Evolutionary conservation across 2,888 invertebrate genomes (phyloP).

Genomic region (Drosophila nigritarsus): DNA sequence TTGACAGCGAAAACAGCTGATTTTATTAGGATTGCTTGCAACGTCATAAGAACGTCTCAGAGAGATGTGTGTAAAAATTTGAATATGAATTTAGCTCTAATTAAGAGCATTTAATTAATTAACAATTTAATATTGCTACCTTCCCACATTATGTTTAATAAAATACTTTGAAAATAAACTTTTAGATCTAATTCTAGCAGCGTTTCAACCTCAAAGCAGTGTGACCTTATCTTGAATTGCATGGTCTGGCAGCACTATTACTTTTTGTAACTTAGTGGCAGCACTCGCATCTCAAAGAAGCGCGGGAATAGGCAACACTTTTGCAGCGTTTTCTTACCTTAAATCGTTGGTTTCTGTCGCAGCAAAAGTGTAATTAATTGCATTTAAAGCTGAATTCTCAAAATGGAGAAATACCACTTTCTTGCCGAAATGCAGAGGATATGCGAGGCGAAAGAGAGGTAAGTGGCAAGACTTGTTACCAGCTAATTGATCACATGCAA

Average conservation of each 20-base stretch:
- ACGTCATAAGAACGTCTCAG: background rate
- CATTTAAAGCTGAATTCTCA: too few relatives aligned
- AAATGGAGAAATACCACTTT: background rate
- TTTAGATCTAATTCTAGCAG: background rate
- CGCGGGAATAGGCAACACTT: slow-evolving; percentile 21
- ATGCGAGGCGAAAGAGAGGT: background rate
- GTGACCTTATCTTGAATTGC: background rate
- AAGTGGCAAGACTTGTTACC: slow-evolving; percentile 19
- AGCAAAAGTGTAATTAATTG: background rate
- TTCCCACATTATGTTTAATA: background rate
- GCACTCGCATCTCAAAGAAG: background rate
- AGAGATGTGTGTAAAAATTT: background rate
- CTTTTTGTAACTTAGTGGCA: slow-evolving; percentile 25
- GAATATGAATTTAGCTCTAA: too few relatives aligned
- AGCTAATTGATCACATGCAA: slow-evolving; percentile 42
- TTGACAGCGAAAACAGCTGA: slow-evolving; percentile 5
- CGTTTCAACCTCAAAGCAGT: background rate
- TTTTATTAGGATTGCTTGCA: slow-evolving; percentile 1
- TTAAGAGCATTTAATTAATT: background rate
- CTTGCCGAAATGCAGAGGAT: background rate
- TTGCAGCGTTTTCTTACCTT: background rate
- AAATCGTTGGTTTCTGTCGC: background rate
- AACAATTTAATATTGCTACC: background rate
- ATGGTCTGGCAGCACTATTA: slow-evolving; percentile 11
- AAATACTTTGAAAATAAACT: background rate